These are phyloP conservation scores for Sylvia atricapilla DNA, from an alignment of 2,113 vertebrate genomes.

Conservation along the genomic window DNA sequence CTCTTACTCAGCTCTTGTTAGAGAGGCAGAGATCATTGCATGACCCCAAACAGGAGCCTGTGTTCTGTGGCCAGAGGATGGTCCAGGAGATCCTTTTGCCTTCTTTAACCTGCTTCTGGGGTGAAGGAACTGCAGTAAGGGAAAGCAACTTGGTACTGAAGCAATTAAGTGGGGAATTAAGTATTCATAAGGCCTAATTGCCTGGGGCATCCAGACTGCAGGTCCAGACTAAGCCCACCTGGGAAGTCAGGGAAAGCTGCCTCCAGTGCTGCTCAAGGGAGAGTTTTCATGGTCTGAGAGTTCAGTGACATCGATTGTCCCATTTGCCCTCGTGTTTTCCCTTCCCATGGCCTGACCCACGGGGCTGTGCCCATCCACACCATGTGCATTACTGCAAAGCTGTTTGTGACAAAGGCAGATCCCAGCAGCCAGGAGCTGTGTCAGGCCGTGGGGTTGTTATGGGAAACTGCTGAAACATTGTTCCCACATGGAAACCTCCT, in stretches of 20 bases:
- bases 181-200: background rate
- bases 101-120: background rate
- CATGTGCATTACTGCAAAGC: fast-evolving
- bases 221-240: too few relatives aligned
- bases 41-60: background rate
- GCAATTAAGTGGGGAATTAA: background rate
- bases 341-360: fast-evolving
- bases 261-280: fast-evolving
- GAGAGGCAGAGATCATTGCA: background rate
- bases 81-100: background rate
- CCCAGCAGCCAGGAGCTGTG: background rate
- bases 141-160: background rate
- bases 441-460: background rate
- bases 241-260: background rate
- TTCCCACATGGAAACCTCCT: background rate
- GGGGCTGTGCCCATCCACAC: background rate
- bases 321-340: background rate
- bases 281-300: fast-evolving
- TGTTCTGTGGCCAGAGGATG: background rate
- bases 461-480: background rate
- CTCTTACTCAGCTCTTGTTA: background rate
- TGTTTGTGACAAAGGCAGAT: background rate
- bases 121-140: background rate
- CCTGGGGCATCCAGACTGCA: background rate
- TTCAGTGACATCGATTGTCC: background rate